Conservation (phyloP, 2,888 invertebrate genomes). For the Leistus spinibarbis region DNA sequence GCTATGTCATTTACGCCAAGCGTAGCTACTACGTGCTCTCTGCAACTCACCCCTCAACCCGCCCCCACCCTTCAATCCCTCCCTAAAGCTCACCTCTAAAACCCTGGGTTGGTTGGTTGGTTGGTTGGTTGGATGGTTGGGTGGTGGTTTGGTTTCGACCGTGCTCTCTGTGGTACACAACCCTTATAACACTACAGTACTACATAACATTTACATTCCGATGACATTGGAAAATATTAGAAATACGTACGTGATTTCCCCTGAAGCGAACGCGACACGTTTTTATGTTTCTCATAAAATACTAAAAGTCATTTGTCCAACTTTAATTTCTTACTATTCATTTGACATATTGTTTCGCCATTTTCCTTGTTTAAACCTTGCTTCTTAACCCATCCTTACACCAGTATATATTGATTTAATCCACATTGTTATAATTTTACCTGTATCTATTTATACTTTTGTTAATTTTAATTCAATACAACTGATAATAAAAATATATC, state of each 20-base stretch:
- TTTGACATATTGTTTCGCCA: too few relatives aligned
- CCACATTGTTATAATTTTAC: too few relatives aligned
- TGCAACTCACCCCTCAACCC: neutral
- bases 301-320: too few relatives aligned
- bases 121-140: neutral
- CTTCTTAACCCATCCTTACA: too few relatives aligned
- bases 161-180: neutral
- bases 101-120: neutral
- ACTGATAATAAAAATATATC: too few relatives aligned
- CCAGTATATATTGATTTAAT: too few relatives aligned
- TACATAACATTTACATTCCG: neutral
- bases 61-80: too few relatives aligned
- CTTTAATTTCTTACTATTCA: too few relatives aligned
- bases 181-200: neutral
- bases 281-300: conserved; percentile 27
- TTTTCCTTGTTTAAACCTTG: too few relatives aligned
- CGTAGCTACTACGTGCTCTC: neutral
- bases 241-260: conserved; percentile 1
- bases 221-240: neutral
- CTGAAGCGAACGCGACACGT: conserved; percentile 26
- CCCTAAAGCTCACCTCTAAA: neutral
- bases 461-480: too few relatives aligned
- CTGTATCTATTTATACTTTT: too few relatives aligned
- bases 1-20: conserved; percentile 15
- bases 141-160: neutral